Conservation (phyloP, 2,888 invertebrate genomes). For the Philopedon plagiatum region DNA sequence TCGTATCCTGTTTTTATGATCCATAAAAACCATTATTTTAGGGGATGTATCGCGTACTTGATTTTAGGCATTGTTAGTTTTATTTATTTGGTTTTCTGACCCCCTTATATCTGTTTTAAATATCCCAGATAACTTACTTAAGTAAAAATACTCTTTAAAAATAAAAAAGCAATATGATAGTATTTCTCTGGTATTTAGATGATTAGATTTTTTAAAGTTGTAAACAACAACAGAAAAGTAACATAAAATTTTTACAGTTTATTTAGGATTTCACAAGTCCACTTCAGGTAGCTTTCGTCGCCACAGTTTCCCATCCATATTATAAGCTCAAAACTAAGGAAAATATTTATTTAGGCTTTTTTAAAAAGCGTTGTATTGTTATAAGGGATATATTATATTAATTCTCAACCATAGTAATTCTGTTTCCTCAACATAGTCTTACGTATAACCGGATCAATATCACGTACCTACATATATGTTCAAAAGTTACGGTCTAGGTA, state of each 20-base stretch:
- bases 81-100: constrained; percentile 3
- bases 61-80: constrained; percentile 19
- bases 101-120: no score
- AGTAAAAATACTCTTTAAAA: no score
- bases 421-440: neutral
- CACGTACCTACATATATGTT: no score
- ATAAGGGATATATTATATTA: neutral
- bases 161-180: no score
- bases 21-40: constrained; percentile 52
- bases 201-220: no score
- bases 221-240: no score
- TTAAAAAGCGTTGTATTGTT: neutral
- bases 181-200: no score
- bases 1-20: constrained; percentile 21
- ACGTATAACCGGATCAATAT: neutral
- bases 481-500: neutral
- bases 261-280: neutral
- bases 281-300: constrained; percentile 4
- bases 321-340: neutral
- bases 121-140: no score
- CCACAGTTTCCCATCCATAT: neutral
- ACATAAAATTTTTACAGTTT: constrained; percentile 12
- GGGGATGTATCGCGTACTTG: constrained; percentile 54
- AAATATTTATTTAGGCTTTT: constrained; percentile 11
- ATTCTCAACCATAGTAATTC: constrained; percentile 5